Percentiles rank a stretch among this genome's conserved stretches.
Evolutionary conservation across 2,113 vertebrate genomes (phyloP).

Genomic region (Ictalurus furcatus): DNA sequence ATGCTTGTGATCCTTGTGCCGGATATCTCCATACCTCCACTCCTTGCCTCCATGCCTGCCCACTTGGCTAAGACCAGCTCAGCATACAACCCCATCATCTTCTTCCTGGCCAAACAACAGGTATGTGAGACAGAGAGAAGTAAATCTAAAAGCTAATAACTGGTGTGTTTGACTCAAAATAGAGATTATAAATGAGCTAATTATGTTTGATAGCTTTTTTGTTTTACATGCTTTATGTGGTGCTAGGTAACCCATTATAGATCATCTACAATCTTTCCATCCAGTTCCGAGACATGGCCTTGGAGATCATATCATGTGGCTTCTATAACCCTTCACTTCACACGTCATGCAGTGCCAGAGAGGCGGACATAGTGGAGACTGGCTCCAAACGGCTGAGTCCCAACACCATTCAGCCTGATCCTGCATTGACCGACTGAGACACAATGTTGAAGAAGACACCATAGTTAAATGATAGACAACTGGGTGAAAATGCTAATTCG

Average conservation of each 20-base stretch:
- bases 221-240: neutral
- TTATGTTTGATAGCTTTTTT: neutral
- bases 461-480: neutral
- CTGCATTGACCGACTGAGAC: neutral
- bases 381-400: neutral
- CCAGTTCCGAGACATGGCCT: constrained; percentile 65
- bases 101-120: constrained; percentile 75
- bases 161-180: neutral
- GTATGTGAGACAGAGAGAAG: constrained; percentile 58
- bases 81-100: constrained; percentile 76
- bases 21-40: constrained; percentile 69
- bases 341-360: neutral
- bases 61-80: constrained; percentile 78
- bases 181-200: neutral
- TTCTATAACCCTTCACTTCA: constrained; percentile 52
- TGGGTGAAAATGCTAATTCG: neutral
- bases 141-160: neutral
- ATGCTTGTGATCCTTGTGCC: constrained; percentile 70
- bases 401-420: constrained; percentile 14
- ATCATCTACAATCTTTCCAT: neutral
- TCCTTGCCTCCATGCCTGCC: constrained; percentile 73
- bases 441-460: neutral
- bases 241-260: neutral
- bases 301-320: constrained; percentile 69
- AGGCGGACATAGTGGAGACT: neutral